These are phyloP conservation scores for Eulemur coronatus DNA, from an alignment of 2,797 vertebrate genomes.

Conservation along the genomic window DNA sequence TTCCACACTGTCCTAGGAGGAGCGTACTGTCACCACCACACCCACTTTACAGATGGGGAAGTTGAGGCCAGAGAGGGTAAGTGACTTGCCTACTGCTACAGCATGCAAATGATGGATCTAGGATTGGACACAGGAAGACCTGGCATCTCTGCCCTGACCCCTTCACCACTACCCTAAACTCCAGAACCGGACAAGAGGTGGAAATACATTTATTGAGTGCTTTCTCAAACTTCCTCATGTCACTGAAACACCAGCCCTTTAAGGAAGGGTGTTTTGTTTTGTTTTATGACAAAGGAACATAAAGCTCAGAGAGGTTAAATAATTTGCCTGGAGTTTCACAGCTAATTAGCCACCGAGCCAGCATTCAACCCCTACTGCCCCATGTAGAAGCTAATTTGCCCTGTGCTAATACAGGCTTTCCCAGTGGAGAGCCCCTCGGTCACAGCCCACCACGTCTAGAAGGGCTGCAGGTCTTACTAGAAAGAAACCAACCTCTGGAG, in stretches of 20 bases:
- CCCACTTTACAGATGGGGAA: background rate
- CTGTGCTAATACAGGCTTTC: background rate
- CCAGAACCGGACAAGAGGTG: no score
- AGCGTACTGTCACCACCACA: background rate
- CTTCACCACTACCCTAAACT: no score
- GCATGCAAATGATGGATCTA: background rate
- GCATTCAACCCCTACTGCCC: background rate
- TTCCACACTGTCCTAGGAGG: background rate
- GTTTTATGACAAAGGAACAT: background rate
- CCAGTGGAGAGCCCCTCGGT: no score
- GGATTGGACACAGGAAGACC: background rate
- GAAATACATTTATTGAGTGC: background rate
- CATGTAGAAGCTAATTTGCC: rapidly evolving
- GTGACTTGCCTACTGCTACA: background rate
- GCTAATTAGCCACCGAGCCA: background rate
- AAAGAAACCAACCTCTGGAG: background rate
- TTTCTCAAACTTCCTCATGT: background rate
- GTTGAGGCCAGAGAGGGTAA: background rate
- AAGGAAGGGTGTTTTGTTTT: background rate
- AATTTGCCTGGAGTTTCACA: background rate
- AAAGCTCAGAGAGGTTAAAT: background rate
- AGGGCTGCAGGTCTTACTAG: background rate
- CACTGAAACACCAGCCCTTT: background rate
- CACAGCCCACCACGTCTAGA: background rate
- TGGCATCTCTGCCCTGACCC: background rate